Base-by-base conservation (phyloP, 1,140 invertebrate species). In the silkworm (Bombyx mori) region DNA sequence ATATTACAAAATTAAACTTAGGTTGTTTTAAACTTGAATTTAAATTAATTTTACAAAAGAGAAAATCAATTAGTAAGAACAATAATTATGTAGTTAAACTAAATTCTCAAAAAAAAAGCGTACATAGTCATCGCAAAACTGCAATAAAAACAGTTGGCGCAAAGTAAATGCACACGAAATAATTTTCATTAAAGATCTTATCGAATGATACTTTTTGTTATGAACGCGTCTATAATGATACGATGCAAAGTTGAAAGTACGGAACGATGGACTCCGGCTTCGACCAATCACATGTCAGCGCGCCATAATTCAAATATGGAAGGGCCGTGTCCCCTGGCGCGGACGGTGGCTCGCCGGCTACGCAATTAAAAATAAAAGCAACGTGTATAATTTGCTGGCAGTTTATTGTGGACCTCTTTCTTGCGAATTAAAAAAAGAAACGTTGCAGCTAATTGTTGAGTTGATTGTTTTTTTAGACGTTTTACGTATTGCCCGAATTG, bases 281-380 rank as follows among this genome's bases (percentile, higher is more conserved):
- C 66, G 69, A 68, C 82, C 82, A 85, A 85, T 85, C 82, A 85
- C 79, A 74, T 79, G 82, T 76, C 66, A 64, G 78, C 75, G 75
- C 75, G 75, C 77, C 71, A 80, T 82, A 77, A 81, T 81, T 85
- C 78, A 85, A 82, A 81, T 80, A 81, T 79, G 74, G 78, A 81
- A 79, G 73, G 73, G 70, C 58, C 57, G 42, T 22, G 57, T 72
- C 79, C 77, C 65, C 79, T 71, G 79, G 81, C 79, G 57, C 72
- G 78, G 78, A 73, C 78, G 73, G 79, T 81, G 78, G 82, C 82
- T 76, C 71, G 72, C 75, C 74, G 54, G 75, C 62, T 77, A 76
- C 26, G 74, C 79, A 85, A 85, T 85, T 85, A 85, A 85, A 85
- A 85, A 85, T 82, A 82, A 85, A 79, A 78, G 73, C 73, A 72